Evolutionary conservation across 2,888 invertebrate species (phyloP).

Genomic region (Emmelina monodactyla): DNA sequence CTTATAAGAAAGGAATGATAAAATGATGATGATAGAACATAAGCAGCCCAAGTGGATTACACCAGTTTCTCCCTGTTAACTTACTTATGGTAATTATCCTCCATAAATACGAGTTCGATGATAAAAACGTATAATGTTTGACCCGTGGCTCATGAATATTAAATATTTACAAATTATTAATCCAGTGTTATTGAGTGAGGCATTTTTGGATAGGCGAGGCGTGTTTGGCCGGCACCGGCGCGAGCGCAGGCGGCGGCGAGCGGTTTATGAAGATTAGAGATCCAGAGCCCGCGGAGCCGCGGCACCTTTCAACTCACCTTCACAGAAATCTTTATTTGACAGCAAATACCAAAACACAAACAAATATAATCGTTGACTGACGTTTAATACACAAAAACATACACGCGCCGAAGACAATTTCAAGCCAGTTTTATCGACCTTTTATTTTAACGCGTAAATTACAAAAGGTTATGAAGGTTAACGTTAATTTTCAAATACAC

Average conservation of each 20-base stretch:
- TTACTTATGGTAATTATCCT: constrained; percentile 59
- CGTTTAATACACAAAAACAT: no score
- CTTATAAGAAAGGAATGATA: no score
- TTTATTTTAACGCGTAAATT: no score
- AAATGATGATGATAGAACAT: no score
- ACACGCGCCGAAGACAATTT: no score
- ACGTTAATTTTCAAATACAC: background rate
- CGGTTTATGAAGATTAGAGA: constrained; percentile 54
- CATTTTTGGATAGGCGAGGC: constrained; percentile 26
- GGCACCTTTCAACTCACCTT: background rate
- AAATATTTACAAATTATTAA: constrained; percentile 65
- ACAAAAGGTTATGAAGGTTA: no score
- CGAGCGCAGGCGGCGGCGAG: no score
- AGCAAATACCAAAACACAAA: background rate
- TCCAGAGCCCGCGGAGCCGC: constrained; percentile 30
- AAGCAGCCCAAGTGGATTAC: no score
- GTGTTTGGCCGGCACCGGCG: background rate
- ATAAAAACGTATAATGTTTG: constrained; percentile 52
- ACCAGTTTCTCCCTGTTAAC: constrained; percentile 37
- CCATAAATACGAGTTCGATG: constrained; percentile 49
- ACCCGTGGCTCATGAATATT: constrained; percentile 62
- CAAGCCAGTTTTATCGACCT: no score
- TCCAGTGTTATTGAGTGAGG: constrained; percentile 39
- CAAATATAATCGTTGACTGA: background rate
- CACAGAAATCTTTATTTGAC: background rate